Base-by-base conservation (phyloP, 1,140 invertebrate genomes). In the Mactra quadrangularis region DNA sequence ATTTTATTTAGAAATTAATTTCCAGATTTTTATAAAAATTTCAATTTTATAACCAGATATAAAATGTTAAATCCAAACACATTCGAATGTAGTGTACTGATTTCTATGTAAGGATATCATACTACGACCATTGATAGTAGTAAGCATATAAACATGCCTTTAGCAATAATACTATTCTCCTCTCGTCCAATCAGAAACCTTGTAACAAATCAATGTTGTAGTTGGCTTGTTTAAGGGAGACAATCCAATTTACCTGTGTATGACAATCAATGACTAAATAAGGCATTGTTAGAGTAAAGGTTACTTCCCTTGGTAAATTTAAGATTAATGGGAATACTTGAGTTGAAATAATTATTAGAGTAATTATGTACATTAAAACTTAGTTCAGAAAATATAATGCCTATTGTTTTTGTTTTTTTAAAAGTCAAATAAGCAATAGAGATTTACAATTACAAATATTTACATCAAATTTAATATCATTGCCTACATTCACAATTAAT, bases 171-270 rank as follows among this genome's bases (percentile, higher is more conserved):
- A 68, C 64, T 31, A n/a, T 47, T 38, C 7, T 22, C 45, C 6
- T 68, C 22, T 50, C 22, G 31, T 7, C 64, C 64, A 68, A 68
- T 68, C 64, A 68, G 19, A 68, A 68, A 15, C 1, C 38, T 33
- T 25, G 64, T 68, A 47, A 68, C 64, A 68, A 68, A 50, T 3
- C 25, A 50, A 68, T 68, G 45, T 68, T 19, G 15, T 27, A 41
- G 13, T 15, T 11, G 22, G 19, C 45, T 50, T 68, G 4, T 31
- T 50, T 31, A 68, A 68, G 64, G 64, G 64, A 68, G 15, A 68
- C 27, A 68, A 68, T 68, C 64, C 45, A 52, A 50, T 68, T 47
- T 33, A 68, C 64, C 64, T 68, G 64, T 68, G 45, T 50, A 68
- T 22, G 64, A 41, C 3, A 68, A 68, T 3, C 31, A 50, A 29